Evolutionary conservation across 2,888 invertebrate genomes (phyloP).

Genomic region (Rotaria sp.): DNA sequence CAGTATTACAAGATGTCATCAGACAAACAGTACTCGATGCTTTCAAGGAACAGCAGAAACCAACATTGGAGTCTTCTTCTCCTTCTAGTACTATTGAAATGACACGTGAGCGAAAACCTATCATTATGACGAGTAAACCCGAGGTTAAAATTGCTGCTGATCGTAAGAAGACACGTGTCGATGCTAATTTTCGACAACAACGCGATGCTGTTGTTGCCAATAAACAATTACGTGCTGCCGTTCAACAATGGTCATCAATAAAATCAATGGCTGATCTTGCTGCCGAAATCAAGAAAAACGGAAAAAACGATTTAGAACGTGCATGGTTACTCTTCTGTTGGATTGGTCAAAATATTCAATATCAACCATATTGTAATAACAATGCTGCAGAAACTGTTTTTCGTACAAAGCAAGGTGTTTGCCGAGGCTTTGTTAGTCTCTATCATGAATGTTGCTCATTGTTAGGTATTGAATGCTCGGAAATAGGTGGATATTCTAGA

Average conservation of each 20-base stretch:
- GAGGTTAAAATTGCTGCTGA: neutral
- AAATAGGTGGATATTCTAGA: neutral
- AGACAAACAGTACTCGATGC: neutral
- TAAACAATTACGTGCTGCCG: neutral
- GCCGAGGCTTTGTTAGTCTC: conserved; percentile 23
- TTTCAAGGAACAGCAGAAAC: neutral
- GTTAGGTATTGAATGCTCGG: neutral
- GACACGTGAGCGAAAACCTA: neutral
- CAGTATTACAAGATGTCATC: neutral
- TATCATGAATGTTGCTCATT: conserved; percentile 22
- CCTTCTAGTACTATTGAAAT: too few species aligned
- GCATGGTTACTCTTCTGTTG: conserved; percentile 19
- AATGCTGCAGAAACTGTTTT: neutral
- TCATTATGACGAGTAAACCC: neutral
- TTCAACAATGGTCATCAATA: neutral
- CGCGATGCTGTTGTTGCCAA: neutral
- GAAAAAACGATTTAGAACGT: neutral
- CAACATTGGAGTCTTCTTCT: neutral
- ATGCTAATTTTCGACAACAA: neutral
- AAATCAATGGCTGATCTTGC: neutral
- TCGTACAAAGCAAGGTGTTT: conserved; percentile 5
- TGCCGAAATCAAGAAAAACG: neutral
- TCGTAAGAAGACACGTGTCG: neutral
- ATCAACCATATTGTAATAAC: neutral
- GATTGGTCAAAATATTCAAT: conserved; percentile 17